These are phyloP conservation scores for Anomalospiza imberbis DNA, from an alignment of 2,797 vertebrate genomes.

Conservation along the genomic window DNA sequence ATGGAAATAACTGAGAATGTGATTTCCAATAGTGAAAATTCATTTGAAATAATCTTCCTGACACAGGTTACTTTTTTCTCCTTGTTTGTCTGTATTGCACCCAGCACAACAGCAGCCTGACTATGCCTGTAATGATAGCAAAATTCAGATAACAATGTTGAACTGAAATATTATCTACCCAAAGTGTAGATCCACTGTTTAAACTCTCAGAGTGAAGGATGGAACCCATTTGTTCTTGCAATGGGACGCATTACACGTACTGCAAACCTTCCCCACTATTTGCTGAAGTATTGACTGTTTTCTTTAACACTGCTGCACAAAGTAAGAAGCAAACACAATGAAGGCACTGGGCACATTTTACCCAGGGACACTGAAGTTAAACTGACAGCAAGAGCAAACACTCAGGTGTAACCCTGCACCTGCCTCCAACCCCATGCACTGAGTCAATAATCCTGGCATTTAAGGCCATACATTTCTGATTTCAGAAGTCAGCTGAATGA, in stretches of 20 bases:
- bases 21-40: not conserved
- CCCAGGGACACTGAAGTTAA: not conserved
- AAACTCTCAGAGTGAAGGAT: not conserved
- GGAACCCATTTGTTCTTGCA: not conserved
- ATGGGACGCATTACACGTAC: not conserved
- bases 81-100: not conserved
- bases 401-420: not conserved
- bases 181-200: not conserved
- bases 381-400: constrained; percentile 5
- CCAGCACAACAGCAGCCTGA: not conserved
- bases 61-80: not conserved
- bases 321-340: not conserved
- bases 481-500: not conserved
- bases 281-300: not conserved
- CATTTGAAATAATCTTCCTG: not conserved
- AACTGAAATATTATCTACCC: not conserved
- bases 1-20: not conserved
- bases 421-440: not conserved
- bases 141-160: not conserved
- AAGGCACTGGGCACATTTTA: not conserved
- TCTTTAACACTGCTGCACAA: not conserved
- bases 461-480: not conserved
- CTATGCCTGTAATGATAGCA: not conserved
- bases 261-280: not conserved
- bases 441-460: not conserved